Conservation (phyloP, 2,888 invertebrate species). For the Troides aeacus region DNA sequence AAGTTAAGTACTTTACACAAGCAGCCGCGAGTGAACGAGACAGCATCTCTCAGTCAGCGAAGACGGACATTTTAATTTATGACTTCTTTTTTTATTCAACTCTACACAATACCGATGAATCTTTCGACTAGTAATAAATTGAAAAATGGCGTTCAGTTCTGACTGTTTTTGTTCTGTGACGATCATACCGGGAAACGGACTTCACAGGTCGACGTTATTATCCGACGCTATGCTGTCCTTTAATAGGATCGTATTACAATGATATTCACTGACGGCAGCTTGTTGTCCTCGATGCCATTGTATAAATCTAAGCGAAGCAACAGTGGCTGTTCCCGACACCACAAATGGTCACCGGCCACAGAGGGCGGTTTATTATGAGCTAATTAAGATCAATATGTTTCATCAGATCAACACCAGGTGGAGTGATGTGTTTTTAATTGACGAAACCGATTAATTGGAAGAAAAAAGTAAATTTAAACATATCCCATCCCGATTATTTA, state of each 20-base stretch:
- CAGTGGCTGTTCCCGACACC: constrained; percentile 49
- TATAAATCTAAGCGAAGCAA: constrained; percentile 45
- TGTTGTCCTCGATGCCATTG: constrained; percentile 62
- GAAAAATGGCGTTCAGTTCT: constrained; percentile 69
- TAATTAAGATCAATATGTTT: constrained; percentile 69
- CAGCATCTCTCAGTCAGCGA: constrained; percentile 48
- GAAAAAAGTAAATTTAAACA: background rate
- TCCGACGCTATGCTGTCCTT: constrained; percentile 61
- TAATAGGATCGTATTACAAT: constrained; percentile 62
- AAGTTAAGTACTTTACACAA: constrained; percentile 71
- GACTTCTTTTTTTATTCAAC: constrained; percentile 67
- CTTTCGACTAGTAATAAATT: constrained; percentile 75
- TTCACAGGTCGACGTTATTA: constrained; percentile 72
- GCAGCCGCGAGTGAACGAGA: constrained; percentile 58
- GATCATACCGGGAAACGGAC: constrained; percentile 72
- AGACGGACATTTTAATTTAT: constrained; percentile 78
- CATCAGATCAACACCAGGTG: constrained; percentile 46
- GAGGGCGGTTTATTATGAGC: constrained; percentile 65
- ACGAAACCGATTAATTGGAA: background rate
- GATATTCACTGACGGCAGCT: constrained; percentile 54
- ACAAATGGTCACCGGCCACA: constrained; percentile 40
- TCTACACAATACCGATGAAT: constrained; percentile 71
- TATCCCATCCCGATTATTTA: no score
- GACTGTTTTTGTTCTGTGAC: constrained; percentile 60
- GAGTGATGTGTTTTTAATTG: background rate